These are phyloP conservation scores for Pavo muticus DNA, from an alignment of 2,113 vertebrate species.

Conservation along the genomic window DNA sequence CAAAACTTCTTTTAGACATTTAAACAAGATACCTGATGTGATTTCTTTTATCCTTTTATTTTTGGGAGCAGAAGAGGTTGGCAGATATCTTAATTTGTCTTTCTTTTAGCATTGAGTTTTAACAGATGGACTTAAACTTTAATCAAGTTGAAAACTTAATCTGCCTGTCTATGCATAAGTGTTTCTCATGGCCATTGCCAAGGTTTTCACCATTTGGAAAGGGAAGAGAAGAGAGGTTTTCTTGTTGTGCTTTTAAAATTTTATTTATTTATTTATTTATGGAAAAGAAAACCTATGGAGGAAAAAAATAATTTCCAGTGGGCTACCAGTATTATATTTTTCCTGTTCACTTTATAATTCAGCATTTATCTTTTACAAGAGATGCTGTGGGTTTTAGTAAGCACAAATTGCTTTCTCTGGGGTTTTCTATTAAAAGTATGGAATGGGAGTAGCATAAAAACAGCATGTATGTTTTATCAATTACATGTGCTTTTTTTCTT, in stretches of 20 bases:
- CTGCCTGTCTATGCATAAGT: neutral
- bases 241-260: neutral
- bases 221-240: neutral
- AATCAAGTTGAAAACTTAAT: neutral
- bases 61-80: neutral
- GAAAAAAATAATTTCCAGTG: neutral
- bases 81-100: neutral
- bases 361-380: constrained; percentile 30
- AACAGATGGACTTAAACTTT: neutral
- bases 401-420: constrained; percentile 38
- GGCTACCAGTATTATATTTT: neutral
- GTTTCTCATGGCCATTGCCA: neutral
- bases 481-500: neutral
- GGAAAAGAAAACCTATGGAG: neutral
- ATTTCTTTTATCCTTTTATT: neutral
- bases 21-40: neutral
- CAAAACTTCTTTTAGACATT: neutral
- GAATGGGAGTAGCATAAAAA: constrained; percentile 25
- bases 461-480: constrained; percentile 29
- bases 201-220: neutral
- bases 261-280: neutral
- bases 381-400: neutral
- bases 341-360: neutral
- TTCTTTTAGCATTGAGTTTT: neutral
- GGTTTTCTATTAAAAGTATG: constrained; percentile 6